Evolutionary conservation across 2,888 invertebrate species (phyloP).

Genomic region (Phytoseiulus persimilis): DNA sequence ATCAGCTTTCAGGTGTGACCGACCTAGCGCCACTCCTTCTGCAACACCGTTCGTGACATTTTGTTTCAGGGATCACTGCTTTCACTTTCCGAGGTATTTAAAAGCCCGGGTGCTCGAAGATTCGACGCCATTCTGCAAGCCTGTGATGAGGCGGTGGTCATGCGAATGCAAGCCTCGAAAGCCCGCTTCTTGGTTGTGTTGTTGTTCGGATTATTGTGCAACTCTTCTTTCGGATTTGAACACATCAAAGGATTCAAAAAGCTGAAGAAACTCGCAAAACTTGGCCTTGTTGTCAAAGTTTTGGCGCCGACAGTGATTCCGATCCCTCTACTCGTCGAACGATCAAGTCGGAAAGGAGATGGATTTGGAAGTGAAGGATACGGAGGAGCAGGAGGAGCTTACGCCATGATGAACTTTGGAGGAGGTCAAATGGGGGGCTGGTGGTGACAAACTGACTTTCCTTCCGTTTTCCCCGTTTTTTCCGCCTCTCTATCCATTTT

Average conservation of each 20-base stretch:
- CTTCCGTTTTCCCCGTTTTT: background rate
- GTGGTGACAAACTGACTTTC: background rate
- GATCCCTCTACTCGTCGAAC: constrained; percentile 7
- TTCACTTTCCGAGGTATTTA: background rate
- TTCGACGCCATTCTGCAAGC: background rate
- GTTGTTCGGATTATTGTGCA: background rate
- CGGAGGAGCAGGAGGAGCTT: constrained; percentile 6
- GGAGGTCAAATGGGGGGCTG: background rate
- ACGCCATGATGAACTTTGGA: background rate
- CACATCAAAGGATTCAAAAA: constrained; percentile 20
- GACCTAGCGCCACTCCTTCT: background rate
- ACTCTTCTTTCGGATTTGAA: background rate
- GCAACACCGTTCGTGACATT: background rate
- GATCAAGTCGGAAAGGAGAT: background rate
- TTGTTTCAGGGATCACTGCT: background rate
- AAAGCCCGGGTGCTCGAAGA: background rate
- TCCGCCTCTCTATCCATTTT: background rate
- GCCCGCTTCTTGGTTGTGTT: background rate
- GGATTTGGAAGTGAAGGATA: background rate
- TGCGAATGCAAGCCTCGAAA: background rate
- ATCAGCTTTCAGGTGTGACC: background rate
- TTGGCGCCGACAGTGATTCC: constrained; percentile 17
- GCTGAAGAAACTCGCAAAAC: constrained; percentile 23
- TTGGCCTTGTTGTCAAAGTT: constrained; percentile 25
- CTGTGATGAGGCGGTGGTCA: background rate